Base-by-base conservation (phyloP, 2,797 vertebrate genomes). In the Fratercula arctica region DNA sequence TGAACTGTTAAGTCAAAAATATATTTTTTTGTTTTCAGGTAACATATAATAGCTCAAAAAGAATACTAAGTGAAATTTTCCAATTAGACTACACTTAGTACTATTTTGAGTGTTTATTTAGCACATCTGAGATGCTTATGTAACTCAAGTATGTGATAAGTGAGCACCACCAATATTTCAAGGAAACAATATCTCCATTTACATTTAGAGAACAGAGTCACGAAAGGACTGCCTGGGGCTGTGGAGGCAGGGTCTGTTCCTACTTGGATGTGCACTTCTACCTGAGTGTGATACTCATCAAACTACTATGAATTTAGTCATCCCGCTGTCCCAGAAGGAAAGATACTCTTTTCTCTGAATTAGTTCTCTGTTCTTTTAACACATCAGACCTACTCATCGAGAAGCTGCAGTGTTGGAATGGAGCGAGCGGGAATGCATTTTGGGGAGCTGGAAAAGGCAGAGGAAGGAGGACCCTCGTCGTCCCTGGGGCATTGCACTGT, bases 381-480 rank as follows among this genome's bases (percentile, higher is more conserved):
- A 8, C 16, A 26, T 50, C 45, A 28, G 13, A 31, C 14, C 0
- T 1, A 16, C 56, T 26, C 12, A 18, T 11, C 0, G 7, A 41
- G 16, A 24, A 78, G 18, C 57, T 56, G 53, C 20, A 5, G 19
- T 19, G n/a, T n/a, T 56, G 50, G 41, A 64, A 23, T 24, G 6
- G 13, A 10, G 29, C 0, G 5, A 67, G 29, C 20, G 25, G 60
- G 60, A 50, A 5, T 11, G n/a, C 2, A 0, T 46, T 87, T 39
- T 54, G 48, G 24, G 48, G 73, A 54, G 41, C 20, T 82, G 21
- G 35, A 50, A 59, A 69, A 59, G 5, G 35, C 21, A 61, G 39
- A 21, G 31, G 46, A 45, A 72, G 23, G 37, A 35, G 61, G 10
- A 13, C 20, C 14, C 11, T 66, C 19, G 29, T 59, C 11, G 17